These are phyloP conservation scores for Lordiphosa stackelbergi DNA, from an alignment of 1,140 invertebrate species.

Conservation along the genomic window DNA sequence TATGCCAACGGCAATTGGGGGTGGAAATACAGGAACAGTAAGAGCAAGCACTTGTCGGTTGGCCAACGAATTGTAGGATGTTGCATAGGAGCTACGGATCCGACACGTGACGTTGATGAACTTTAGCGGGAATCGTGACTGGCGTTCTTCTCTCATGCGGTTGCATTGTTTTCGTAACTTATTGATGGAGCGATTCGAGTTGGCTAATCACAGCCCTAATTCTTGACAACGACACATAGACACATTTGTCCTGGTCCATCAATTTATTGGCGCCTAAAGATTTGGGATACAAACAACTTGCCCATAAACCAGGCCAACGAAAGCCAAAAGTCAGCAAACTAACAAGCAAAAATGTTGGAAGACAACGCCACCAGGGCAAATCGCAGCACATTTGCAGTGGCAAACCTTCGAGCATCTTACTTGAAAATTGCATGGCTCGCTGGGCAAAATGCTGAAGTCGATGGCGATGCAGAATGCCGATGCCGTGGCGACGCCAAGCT, in stretches of 20 bases:
- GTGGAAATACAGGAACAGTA: slow-evolving; percentile 20
- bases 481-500: slow-evolving; percentile 62
- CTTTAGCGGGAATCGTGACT: slow-evolving; percentile 50
- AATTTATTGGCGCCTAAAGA: slow-evolving; percentile 65
- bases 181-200: slow-evolving; percentile 49
- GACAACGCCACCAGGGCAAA: slow-evolving; percentile 14
- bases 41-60: slow-evolving; percentile 41
- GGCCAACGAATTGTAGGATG: slow-evolving; percentile 60
- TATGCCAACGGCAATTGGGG: slow-evolving; percentile 37
- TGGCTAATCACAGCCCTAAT: slow-evolving; percentile 61
- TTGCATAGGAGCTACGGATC: slow-evolving; percentile 22
- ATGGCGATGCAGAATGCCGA: slow-evolving; percentile 44
- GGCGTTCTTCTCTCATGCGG: slow-evolving; percentile 19
- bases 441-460: slow-evolving; percentile 39
- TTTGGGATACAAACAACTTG: slow-evolving; percentile 38
- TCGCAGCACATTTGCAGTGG: slow-evolving; percentile 25
- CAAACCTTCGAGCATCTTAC: slow-evolving; percentile 46
- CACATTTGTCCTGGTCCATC: slow-evolving; percentile 39
- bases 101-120: slow-evolving; percentile 68
- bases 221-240: slow-evolving; percentile 15
- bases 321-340: slow-evolving; percentile 37
- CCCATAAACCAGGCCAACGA: slow-evolving; percentile 51
- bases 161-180: slow-evolving; percentile 25
- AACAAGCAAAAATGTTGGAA: slow-evolving; percentile 68
- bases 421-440: slow-evolving; percentile 48